A percentile compares a stretch with the other conserved stretches of the same genome.
Evolutionary conservation across 64 coral and sea anemone genomes (phyloP).

Genomic region (Dendrophyllia cribrosa): DNA sequence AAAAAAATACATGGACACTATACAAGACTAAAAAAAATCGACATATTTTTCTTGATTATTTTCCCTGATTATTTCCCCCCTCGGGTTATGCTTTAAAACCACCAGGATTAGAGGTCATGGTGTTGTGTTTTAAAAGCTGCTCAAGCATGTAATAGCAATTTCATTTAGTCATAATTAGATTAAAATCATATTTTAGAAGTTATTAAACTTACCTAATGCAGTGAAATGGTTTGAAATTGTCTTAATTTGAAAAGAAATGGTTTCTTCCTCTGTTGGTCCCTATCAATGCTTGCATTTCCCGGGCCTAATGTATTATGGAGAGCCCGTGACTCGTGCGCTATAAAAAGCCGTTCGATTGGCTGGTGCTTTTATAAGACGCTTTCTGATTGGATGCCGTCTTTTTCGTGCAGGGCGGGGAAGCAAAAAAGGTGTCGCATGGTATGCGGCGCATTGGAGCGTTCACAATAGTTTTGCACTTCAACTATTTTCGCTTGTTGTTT

Average conservation of each 20-base stretch:
- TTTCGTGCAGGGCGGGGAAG: conserved; percentile 74
- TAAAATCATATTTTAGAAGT: background rate
- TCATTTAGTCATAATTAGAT: background rate
- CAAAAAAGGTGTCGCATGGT: conserved; percentile 70
- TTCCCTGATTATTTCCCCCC: too few species aligned
- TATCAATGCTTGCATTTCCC: background rate
- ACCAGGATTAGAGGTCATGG: background rate
- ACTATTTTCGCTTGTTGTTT: conserved; percentile 14
- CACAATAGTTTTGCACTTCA: conserved; percentile 2
- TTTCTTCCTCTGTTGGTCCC: background rate
- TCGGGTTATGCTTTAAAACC: background rate
- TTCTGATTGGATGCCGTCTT: conserved; percentile 77
- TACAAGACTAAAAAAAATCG: too few species aligned
- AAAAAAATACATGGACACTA: too few species aligned
- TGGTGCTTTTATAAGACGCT: conserved; percentile 18
- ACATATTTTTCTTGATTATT: too few species aligned
- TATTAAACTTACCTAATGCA: background rate
- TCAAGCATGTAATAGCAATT: background rate
- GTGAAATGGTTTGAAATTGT: background rate
- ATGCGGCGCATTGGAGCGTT: conserved; percentile 29
- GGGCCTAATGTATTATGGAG: background rate
- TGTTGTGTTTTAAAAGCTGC: conserved; percentile 4
- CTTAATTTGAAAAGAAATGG: background rate
- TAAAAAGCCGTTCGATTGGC: conserved; percentile 35
- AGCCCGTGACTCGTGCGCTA: conserved; percentile 4